phyloP scores from a whole-genome alignment of 2,797 vertebrate species.

The Lepus townsendii region DNA sequence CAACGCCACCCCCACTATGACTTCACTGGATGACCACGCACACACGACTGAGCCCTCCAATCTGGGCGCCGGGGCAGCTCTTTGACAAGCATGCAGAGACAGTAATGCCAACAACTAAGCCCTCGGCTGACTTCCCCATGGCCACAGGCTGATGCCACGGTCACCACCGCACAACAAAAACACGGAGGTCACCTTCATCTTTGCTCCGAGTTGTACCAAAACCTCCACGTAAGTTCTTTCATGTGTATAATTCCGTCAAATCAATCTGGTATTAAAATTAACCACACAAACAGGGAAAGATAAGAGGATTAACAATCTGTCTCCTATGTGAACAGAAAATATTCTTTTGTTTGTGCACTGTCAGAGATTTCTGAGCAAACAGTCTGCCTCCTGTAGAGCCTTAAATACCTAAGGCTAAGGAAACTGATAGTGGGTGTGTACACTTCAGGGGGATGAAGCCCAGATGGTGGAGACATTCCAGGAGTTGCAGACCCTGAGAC shows the following conservation, averaged over 20 bases:
- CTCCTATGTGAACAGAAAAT: slow-evolving; percentile 12
- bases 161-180: not conserved
- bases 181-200: not conserved
- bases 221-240: not conserved
- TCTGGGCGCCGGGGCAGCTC: too few species aligned
- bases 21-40: too few species aligned
- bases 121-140: not conserved
- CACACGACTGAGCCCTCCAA: too few species aligned
- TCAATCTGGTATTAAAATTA: not conserved
- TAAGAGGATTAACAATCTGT: slow-evolving; percentile 3
- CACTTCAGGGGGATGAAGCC: not conserved
- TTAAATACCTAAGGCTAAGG: not conserved
- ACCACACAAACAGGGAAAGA: not conserved
- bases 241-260: not conserved
- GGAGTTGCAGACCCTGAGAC: not conserved
- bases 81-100: not conserved
- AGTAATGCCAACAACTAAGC: not conserved
- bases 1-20: too few species aligned
- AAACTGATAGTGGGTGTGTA: not conserved
- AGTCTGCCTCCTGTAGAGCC: not conserved
- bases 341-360: not conserved
- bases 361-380: not conserved
- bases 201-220: not conserved
- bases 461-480: not conserved
- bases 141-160: not conserved